Base-by-base conservation (phyloP, 1,140 invertebrate species). In the Rhopalosiphum maidis region DNA sequence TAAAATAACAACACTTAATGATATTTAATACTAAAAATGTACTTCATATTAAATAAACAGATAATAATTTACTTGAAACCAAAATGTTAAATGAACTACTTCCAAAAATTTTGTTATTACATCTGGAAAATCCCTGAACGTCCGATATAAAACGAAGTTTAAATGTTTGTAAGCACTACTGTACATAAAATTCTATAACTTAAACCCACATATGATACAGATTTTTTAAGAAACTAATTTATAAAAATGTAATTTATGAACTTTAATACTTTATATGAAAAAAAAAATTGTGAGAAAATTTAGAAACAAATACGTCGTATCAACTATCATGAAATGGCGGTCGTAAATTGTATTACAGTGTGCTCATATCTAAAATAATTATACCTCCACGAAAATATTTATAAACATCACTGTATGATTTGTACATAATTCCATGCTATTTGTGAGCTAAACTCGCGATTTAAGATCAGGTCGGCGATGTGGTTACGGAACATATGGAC, bases 301-400 rank as follows among this genome's bases (percentile, higher is more conserved):
- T 43, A 51, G 68, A 37, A 51, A 92, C 91, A 86, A 93, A 85
- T 93, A 86, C 82, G 35, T 86, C 48, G 48, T 93, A 93, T 93
- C 91, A 55, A 86, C 48, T 93, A 93, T 93, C 82, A 93, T 35
- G 82, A 93, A 93, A 93, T 93, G 91, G 91, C 91, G 91, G 82
- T 93, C 82, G 82, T 25, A 85, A 86, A 86, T 51, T 41, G 8
- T 55, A 1, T 55, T 54, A 93, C 91, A 93, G 91, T 93, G 91
- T 93, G 91, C 3, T 37, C 90, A 83, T 30, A 91, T 91, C n/a
- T 37, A 25, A 25, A 89, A 37, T 37, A 55, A 41, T 77, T n/a
- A n/a, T 18, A n/a, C n/a, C 30, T 6, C 6, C 1, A 9, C 37
- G 2, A 8, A 7, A 86, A 54, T 89, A 87, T 46, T 48, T 48